Conservation (phyloP, 35 echinoderm and acorn worm species). For the Ophiothrix spiculata region DNA sequence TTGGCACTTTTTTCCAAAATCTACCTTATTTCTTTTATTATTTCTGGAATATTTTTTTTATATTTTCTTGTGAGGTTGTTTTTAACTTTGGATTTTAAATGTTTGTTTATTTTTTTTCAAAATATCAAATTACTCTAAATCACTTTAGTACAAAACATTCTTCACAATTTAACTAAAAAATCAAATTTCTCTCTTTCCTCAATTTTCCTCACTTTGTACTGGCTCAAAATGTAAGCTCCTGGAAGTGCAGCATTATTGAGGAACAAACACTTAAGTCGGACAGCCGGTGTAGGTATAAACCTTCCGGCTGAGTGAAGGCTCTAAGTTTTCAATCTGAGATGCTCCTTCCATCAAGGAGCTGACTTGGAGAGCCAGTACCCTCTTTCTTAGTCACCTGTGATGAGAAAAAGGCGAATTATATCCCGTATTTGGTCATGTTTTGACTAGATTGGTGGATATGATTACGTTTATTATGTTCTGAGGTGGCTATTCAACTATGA, state of each 20-base stretch:
- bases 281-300: neutral
- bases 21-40: too few species aligned
- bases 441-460: neutral
- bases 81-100: too few species aligned
- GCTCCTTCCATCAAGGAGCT: neutral
- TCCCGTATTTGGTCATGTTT: neutral
- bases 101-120: too few species aligned
- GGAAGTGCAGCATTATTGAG: neutral
- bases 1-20: too few species aligned
- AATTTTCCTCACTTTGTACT: too few species aligned
- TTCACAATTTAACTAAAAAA: too few species aligned
- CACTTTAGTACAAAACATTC: too few species aligned
- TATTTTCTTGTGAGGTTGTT: too few species aligned
- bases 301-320: neutral
- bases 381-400: neutral
- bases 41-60: too few species aligned
- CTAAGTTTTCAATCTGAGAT: conserved; percentile 8
- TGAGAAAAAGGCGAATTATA: neutral
- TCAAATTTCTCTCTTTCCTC: too few species aligned
- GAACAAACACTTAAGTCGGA: neutral
- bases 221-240: too few species aligned
- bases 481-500: neutral
- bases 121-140: too few species aligned
- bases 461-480: neutral
- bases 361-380: neutral